phyloP scores from a whole-genome alignment of 2,113 vertebrate species.

The Tupaia chinensis region DNA sequence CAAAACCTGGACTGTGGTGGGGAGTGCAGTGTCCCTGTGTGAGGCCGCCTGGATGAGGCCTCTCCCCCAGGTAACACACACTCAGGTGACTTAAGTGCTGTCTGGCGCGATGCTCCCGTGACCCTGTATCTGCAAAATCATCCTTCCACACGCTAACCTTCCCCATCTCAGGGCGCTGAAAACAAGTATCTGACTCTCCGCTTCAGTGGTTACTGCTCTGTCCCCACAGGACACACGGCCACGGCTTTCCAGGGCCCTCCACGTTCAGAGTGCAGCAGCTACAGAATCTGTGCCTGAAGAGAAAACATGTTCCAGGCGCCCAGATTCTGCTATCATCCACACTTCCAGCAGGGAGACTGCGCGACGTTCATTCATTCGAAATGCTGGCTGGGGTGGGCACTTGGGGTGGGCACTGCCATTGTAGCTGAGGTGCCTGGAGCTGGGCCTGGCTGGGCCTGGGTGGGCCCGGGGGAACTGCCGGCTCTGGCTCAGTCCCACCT shows the following conservation, averaged over 20 bases:
- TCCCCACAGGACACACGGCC: accelerated
- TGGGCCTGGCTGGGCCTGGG: too few species aligned
- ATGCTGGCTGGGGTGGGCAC: neutral
- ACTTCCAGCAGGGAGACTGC: neutral
- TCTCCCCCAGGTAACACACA: neutral
- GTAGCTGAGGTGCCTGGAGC: too few species aligned
- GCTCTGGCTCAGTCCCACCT: neutral
- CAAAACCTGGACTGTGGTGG: too few species aligned
- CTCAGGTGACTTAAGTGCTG: neutral
- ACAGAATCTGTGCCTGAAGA: neutral
- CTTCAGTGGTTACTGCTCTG: neutral
- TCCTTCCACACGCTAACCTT: neutral
- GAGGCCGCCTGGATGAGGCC: accelerated
- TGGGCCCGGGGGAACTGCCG: neutral
- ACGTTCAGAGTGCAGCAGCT: neutral
- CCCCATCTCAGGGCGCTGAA: too few species aligned
- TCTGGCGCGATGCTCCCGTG: accelerated
- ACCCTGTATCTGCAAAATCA: neutral
- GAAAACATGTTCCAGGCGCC: neutral
- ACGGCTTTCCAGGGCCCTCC: neutral
- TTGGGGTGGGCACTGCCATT: neutral
- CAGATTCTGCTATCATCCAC: neutral
- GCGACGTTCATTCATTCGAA: neutral
- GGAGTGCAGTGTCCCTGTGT: accelerated
- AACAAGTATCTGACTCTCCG: too few species aligned